Evolutionary conservation across 2,797 vertebrate species (phyloP), one percentile per base, ranked within the genome.

Genomic region (Fistularia commersonii): DNA sequence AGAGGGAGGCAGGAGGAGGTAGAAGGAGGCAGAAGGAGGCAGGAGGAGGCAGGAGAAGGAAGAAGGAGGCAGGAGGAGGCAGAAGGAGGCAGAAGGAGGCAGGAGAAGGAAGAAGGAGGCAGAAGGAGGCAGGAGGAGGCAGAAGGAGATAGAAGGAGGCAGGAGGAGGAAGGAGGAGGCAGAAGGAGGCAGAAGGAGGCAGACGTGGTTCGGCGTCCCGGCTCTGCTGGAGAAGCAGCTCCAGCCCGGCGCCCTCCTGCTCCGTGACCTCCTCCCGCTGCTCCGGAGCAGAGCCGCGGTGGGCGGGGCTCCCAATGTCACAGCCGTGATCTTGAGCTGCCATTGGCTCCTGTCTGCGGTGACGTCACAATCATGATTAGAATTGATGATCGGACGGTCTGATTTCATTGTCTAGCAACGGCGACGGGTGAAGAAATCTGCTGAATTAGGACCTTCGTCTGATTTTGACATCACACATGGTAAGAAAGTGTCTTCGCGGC

Each of bases 311-410:
- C 41, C 70, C 69, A 81, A 84, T 91, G 91, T 93, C 91, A 91
- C 89, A 69, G 85, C 86, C 65, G 83, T 91, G 94, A 95, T 95
- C 89, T 91, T 54, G 76, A 61, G 53, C 76, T 69, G 67, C 80
- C 66, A 97, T 98, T 98, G 94, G 95, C 87, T 88, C 90, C 86
- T 94, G 92, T 95, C 93, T 93, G 83, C 66, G 8, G 47, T 84
- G 46, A 96, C 95, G 95, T 97, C 96, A 97, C 94, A 90, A 98
- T 97, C 95, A 98, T 95, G 95, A 96, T 94, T 94, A 95, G 93
- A 97, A 96, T 97, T 97, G 94, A 96, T 96, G 95, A 97, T 98
- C 93, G 92, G 94, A 93, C 92, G 89, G 89, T 94, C 88, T 98
- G 95, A 98, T 97, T 96, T 97, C 93, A 97, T 97, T 98, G 95